Evolutionary conservation across 2,888 invertebrate genomes (phyloP), one percentile per base, ranked within the genome.

Genomic region (Hirudinaria manillensis): DNA sequence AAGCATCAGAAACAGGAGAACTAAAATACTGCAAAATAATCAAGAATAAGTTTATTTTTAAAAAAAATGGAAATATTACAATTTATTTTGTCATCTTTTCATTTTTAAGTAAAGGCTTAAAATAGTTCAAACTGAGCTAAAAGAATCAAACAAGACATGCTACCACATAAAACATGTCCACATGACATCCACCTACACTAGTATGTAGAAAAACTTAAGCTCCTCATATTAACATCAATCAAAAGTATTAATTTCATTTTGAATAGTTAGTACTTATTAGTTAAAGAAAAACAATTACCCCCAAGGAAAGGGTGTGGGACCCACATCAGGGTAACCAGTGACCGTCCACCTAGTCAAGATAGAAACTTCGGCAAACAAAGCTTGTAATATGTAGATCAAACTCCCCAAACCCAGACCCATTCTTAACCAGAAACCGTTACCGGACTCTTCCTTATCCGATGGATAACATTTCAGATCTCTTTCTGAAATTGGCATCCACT

Each of bases 301-400:
- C 83, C 83, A 83, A 0, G 83, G 82, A 73, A 82, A 80, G 3
- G 85, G 85, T 68, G 78, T 77, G 4, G 85, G 85, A 36, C 85
- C 84, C 68, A 80, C 77, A 74, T 83, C 78, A 13, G 85, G 85
- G 78, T 82, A 84, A 3, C 83, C 82, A 34, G 78, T 79, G 10
- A 83, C 83, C 1, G 81, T 81, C 86, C 86, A 86, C 53, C 86
- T 80, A 19, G 81, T 81, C 16, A 85, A 79, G 3, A 85, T 78
- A 0, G 85, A 85, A 7, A 82, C 83, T 76, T 86, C 86, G 24
- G 84, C 84, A 80, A 84, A 85, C 68, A 83, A 79, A 80, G 82
- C 81, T 72, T 84, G 82, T 32, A 83, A 82, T 56, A 84, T 77
- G 77, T 81, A 86, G 55, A 86, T 70, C 53, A 85, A 79, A 79